phyloP scores from a whole-genome alignment of 2,113 vertebrate genomes.

The Tretioscincus oriximinensis region DNA sequence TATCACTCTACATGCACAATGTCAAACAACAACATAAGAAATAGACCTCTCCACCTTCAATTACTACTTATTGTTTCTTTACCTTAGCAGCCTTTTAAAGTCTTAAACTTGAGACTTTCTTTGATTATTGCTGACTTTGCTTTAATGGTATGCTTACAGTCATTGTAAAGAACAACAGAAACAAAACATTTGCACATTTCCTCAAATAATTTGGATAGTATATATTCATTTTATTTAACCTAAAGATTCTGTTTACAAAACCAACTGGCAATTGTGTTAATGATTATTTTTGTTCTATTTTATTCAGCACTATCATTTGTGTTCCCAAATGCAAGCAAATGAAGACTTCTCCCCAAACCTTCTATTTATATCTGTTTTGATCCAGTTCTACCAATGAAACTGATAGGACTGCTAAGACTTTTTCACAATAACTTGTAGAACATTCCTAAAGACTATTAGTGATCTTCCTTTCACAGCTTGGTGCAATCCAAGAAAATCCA shows the following conservation, averaged over 20 bases:
- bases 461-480: background rate
- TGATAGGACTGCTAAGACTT: background rate
- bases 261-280: background rate
- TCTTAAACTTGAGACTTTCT: background rate
- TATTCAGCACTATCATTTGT: background rate
- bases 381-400: background rate
- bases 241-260: conserved; percentile 3
- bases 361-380: background rate
- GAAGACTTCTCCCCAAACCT: background rate
- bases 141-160: conserved; percentile 4
- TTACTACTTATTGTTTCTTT: conserved; percentile 19
- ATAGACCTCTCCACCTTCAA: background rate
- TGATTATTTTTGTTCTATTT: background rate
- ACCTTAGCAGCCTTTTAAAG: background rate
- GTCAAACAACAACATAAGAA: conserved; percentile 2
- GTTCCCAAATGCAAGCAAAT: background rate
- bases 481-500: too few species aligned
- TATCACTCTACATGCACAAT: conserved; percentile 7
- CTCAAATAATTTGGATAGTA: background rate
- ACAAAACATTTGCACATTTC: conserved; percentile 1
- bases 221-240: conserved; percentile 6
- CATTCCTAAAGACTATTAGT: background rate
- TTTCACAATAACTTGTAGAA: background rate
- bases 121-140: background rate
- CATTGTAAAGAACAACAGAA: background rate